Evolutionary conservation across 2,797 vertebrate genomes (phyloP), one percentile per base, ranked within the genome.

Genomic region (Chrysocyon brachyurus): DNA sequence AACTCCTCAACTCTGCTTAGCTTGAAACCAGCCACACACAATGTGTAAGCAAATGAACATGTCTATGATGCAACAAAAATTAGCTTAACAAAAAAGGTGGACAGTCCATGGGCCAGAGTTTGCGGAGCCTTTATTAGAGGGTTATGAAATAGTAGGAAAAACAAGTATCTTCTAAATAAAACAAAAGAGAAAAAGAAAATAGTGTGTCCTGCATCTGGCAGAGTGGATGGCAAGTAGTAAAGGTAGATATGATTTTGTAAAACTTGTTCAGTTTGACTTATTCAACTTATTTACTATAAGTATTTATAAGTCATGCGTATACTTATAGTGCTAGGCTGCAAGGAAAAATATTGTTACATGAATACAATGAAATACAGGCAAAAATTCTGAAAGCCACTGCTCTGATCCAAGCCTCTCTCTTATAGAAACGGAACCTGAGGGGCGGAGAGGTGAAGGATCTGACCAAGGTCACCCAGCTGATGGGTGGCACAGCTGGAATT

Each of bases 391-490:
- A 97, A 90, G 63, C 33, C 85, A 64, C 36, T 64, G 9, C 33
- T 91, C 15, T 17, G 79, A 92, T 19, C 31, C 77, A 84, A 72
- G 3, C 26, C 46, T 9, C 72, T 82, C 54, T 85, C 91, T 88
- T 81, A 94, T n/a, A 79, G 56, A 73, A 63, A 33, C 16, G 11
- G 66, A 87, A 97, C 92, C 19, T 16, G 46, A 92, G 87, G 40
- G n/a, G 78, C 61, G 40, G 85, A 56, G 22, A 79, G 9, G 52
- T 10, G 28, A 81, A 31, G 33, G 64, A 19, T 33, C 77, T 72
- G 75, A 63, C 26, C 40, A 73, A 68, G 52, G 40, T 70, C 68
- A 31, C 33, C 33, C 10, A 24, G 36, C 14, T 57, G 1, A 0
- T 2, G n/a, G 59, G 36, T 11, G 36, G 82, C 82, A 84, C 6